Evolutionary conservation across 92 coral and sea anemone species (phyloP), one percentile per base, ranked within the genome.

Genomic region (Phenganax subtilis): DNA sequence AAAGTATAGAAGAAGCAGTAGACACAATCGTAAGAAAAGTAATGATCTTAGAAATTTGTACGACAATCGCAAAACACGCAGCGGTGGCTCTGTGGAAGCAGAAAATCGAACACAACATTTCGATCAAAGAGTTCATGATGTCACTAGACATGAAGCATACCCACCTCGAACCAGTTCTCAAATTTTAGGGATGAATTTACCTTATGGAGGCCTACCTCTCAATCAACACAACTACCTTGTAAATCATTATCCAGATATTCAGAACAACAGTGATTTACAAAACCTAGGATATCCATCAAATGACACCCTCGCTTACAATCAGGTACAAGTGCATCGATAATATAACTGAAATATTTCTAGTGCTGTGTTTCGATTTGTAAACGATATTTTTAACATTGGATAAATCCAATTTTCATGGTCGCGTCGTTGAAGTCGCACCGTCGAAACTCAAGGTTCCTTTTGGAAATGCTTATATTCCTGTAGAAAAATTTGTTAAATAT

Each of bases 31-130:
- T 68, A 68, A 53, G 29, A 68, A 37, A 68, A 68, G 15, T 0
- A 37, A 16, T 51, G 72, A 30, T 17, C 14, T 68, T 29, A 68
- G 10, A 68, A 6, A 37, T 30, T 68, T 37, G 73, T 68, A 6
- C 16, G 54, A 68, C 73, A 68, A 68, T 20, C 70, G 70, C 70
- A 64, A 64, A 17, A 64, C 8, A 37, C 73, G 14, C 73, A 68
- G 53, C 52, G 47, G 29, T 16, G 73, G 47, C 47, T 17, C 51
- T 10, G 6, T 27, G 10, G 31, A 66, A 25, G 51, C 20, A 10
- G 72, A 66, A 12, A 0, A 37, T 30, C 12, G 47, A 68, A 14
- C 20, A 68, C 15, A 0, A 30, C 73, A 68, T 12, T 17, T 6
- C 54, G n/a, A 68, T 68, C n/a, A 15, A 30, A 9, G 11, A 68